These are phyloP conservation scores for Lamproptera curius DNA, from an alignment of 2,888 invertebrate species.

Conservation along the genomic window DNA sequence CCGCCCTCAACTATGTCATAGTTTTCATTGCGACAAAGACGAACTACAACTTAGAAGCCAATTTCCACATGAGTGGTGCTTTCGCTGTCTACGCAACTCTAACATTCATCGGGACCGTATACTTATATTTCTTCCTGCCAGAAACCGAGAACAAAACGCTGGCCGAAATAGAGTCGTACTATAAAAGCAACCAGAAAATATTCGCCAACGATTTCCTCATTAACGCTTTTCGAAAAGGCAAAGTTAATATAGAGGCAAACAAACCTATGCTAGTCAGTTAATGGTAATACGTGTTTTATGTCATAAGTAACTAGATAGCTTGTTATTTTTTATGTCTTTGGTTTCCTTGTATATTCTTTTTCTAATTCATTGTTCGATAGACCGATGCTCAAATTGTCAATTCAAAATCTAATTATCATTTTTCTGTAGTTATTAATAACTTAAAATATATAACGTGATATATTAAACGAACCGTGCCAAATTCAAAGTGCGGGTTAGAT, in stretches of 20 bases:
- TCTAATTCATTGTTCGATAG: slow-evolving; percentile 3
- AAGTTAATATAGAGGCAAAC: slow-evolving; percentile 37
- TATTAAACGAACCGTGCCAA: too few species aligned
- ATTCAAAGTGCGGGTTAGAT: too few species aligned
- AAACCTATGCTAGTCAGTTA: slow-evolving; percentile 60
- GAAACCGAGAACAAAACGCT: slow-evolving; percentile 75
- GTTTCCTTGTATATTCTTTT: too few species aligned
- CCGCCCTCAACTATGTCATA: slow-evolving; percentile 68
- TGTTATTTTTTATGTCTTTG: background rate
- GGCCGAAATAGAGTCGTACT: slow-evolving; percentile 72
- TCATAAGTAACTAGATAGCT: background rate
- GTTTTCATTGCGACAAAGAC: slow-evolving; percentile 73
- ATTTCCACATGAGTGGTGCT: slow-evolving; percentile 66
- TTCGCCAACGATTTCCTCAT: slow-evolving; percentile 67
- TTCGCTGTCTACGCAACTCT: slow-evolving; percentile 66
- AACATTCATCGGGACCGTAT: slow-evolving; percentile 64
- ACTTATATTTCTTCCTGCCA: slow-evolving; percentile 72
- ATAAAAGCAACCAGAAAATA: slow-evolving; percentile 55
- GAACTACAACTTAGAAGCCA: slow-evolving; percentile 70
- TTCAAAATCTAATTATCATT: too few species aligned
- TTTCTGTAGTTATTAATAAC: too few species aligned
- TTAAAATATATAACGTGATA: too few species aligned
- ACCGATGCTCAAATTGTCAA: slow-evolving; percentile 19
- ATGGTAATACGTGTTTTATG: slow-evolving; percentile 9
- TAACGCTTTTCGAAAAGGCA: slow-evolving; percentile 54